Base-by-base conservation (phyloP, 1,140 invertebrate genomes). In the Danaus plexippus region DNA sequence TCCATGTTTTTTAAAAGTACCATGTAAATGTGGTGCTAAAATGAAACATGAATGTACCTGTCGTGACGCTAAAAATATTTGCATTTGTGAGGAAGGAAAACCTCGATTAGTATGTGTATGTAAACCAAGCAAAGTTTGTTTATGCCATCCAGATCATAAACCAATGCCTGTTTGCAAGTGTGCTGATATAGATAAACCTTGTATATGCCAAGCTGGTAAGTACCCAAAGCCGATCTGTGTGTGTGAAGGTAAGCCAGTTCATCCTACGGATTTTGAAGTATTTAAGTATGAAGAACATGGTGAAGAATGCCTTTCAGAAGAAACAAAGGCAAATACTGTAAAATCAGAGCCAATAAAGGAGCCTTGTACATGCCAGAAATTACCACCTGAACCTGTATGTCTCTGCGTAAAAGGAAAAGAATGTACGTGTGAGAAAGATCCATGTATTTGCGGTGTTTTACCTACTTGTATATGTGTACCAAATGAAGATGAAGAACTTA, bases 21-120 rank as follows among this genome's bases (percentile, higher is more conserved):
- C 79, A 11, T 85, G 84, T 57, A 55, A 54, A 46, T 87, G 81
- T 65, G 80, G 75, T 40, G 69, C 69, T 9, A 75, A 77, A 71
- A 62, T 57, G 12, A 47, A 46, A 52, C 52, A 55, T 7, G 71
- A 77, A 54, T 85, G 81, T 56, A 67, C 45, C 12, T 86, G 83
- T 59, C 49, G 43, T 11, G 47, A 73, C 53, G 46, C 62, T 41
- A 55, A 77, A 61, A 67, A 74, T 43, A 75, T 85, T 54, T 87
- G 83, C 57, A 58, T 77, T 47, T 85, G 83, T 62, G 45, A 73
- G 46, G 66, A 74, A 45, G 62, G 50, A 41, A 54, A 67, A 22
- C 75, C 74, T 5, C 60, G 65, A 44, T 11, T 67, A 9, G 49
- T 54, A 41, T 84, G 81, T 57, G 71, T 52, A 47, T 83, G 77